Base-by-base conservation (phyloP, 2,888 invertebrate species). In the Chydorus sphaericus region DNA sequence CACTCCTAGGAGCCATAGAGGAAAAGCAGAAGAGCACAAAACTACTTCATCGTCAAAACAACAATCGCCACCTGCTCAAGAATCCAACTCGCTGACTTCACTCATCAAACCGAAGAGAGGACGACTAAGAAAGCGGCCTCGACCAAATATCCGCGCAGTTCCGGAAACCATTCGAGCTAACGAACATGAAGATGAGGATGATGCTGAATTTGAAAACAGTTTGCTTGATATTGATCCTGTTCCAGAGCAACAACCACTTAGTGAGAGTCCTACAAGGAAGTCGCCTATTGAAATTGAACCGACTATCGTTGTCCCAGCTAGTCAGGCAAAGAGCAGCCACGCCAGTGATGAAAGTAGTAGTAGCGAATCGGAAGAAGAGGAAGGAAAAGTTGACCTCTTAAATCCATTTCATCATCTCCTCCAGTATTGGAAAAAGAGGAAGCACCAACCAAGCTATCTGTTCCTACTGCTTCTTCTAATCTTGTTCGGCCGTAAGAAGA, bases 131-230 rank as follows among this genome's bases (percentile, higher is more conserved):
- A 44, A 44, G 26, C 26, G 26, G 11, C 26, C 20, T n/a, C 10
- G 44, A 26, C 20, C 44, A 6, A 2, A 16, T n/a, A n/a, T n/a
- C n/a, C n/a, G n/a, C n/a, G n/a, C n/a, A n/a, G n/a, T n/a, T n/a
- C n/a, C n/a, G n/a, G n/a, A n/a, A n/a, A n/a, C n/a, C n/a, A n/a
- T n/a, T n/a, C n/a, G n/a, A n/a, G n/a, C n/a, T n/a, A n/a, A n/a
- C n/a, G 36, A 52, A 52, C 36, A 26, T 16, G 52, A 56, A 33
- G 39, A 50, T 20, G 29, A 54, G 11, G 30, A 57, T 29, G 39
- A 52, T 14, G 23, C 54, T 2, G 53, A 37, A 7, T 16, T 20
- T 11, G 18, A 26, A 18, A 37, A 29, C 37, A 36, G 38, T 38
- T 6, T 23, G 8, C 26, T 26, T 5, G 26, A 23, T 23, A 6